Base-by-base conservation (phyloP, 2,888 invertebrate genomes). In the Melipona beecheii region DNA sequence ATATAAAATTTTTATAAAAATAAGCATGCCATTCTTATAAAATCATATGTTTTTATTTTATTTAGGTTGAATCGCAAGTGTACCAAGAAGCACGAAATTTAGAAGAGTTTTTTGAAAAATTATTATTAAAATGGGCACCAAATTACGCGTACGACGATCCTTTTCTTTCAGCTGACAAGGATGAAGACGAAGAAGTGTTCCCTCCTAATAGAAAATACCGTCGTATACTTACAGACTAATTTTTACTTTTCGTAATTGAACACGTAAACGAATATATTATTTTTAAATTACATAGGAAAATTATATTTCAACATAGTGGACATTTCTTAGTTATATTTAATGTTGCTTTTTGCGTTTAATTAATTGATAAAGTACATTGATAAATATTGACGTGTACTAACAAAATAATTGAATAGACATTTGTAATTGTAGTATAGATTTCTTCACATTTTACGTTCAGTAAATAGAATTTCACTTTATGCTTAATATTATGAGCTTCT, bases 71-170 rank as follows among this genome's bases (percentile, higher is more conserved):
- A 88, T 97, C 97, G 24, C 96, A 96, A 93, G 96, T 97, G 65
- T 97, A 96, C 95, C 96, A 96, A 91, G 97, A 98, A 95, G 98
- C 97, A 65, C 97, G 97, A 94, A 96, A 96, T 85, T 95, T 98
- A 91, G 98, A 98, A 94, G 97, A 97, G 94, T 98, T 98, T 95
- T 98, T 98, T 94, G 97, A 98, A 92, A 96, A 97, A 92, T 96
- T 97, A 93, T 95, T 98, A 87, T 93, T 96, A 74, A 98, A 98
- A 94, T 97, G 97, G 97, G 95, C 98, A 90, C 98, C 98, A 3
- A 97, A 96, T 93, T 97, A 96, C 94, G 96, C 96, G 43, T 96
- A 96, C 92, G 96, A 95, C 85, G 94, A 94, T 88, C 94, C 94
- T 58, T 95, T 95, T 72, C 93, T 95, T 11, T 76, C 92, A 15